Conservation (phyloP, 2,797 vertebrate genomes). For the Tapera naevia region DNA sequence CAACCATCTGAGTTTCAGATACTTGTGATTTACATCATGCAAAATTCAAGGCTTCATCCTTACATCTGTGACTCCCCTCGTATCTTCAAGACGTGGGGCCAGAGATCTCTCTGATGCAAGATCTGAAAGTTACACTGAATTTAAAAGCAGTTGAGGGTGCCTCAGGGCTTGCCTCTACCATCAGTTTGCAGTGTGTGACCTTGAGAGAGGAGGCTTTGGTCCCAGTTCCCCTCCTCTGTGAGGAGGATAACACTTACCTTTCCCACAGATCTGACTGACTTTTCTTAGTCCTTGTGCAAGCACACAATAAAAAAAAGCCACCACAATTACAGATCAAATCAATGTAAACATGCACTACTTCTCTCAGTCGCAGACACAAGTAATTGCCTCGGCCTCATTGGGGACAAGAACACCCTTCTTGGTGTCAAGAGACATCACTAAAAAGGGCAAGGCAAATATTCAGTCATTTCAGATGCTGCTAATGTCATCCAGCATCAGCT, state of each 20-base stretch:
- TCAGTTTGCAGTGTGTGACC: background rate
- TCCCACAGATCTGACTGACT: background rate
- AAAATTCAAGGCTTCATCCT: background rate
- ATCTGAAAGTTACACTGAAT: background rate
- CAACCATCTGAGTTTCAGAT: background rate
- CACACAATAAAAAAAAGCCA: background rate
- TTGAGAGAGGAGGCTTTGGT: constrained; percentile 19
- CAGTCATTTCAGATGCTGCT: background rate
- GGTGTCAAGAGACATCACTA: background rate
- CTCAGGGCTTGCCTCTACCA: background rate
- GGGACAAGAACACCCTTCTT: background rate
- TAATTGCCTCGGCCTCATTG: background rate
- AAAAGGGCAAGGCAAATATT: constrained; percentile 20
- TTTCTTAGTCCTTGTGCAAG: background rate
- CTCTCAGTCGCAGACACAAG: constrained; percentile 4
- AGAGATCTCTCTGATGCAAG: background rate
- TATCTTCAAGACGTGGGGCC: background rate
- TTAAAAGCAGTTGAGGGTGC: background rate
- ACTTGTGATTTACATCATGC: background rate
- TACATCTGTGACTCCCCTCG: background rate
- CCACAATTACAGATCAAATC: constrained; percentile 12
- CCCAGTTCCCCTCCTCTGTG: background rate
- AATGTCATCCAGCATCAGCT: background rate
- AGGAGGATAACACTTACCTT: background rate
- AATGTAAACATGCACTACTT: background rate